Conservation (phyloP, 2,888 invertebrate species). For the Ichneumoninae sp. region DNA sequence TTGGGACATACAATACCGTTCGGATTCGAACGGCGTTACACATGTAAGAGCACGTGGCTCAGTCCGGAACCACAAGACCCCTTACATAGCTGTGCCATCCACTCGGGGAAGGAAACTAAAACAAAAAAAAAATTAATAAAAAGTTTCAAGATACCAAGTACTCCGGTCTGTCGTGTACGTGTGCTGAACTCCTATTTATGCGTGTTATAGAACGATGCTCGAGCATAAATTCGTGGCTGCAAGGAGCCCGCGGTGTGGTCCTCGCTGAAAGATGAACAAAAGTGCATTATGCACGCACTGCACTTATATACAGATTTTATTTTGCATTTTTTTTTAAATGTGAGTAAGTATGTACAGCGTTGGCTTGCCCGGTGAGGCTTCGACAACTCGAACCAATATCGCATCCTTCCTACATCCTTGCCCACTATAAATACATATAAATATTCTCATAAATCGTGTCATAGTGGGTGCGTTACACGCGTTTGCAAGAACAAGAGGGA, state of each 20-base stretch:
- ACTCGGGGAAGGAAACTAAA: neutral
- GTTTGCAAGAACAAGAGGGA: conserved; percentile 53
- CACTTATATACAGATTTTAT: neutral
- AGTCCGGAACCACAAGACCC: conserved; percentile 23
- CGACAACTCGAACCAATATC: conserved; percentile 49
- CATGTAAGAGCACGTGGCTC: conserved; percentile 50
- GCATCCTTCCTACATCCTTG: conserved; percentile 42
- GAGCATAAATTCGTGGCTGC: conserved; percentile 61
- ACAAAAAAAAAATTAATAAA: conserved; percentile 23
- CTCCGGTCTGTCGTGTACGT: neutral
- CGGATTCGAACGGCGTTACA: conserved; percentile 53
- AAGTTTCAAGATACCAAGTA: conserved; percentile 27
- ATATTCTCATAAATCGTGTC: conserved; percentile 79
- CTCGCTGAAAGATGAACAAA: conserved; percentile 44
- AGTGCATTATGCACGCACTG: conserved; percentile 47
- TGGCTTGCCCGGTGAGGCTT: conserved; percentile 65
- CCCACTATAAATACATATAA: conserved; percentile 77
- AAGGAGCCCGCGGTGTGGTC: conserved; percentile 59
- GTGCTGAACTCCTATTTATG: conserved; percentile 54
- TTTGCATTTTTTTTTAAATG: neutral
- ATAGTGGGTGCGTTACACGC: conserved; percentile 74
- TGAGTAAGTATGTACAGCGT: conserved; percentile 23
- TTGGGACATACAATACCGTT: conserved; percentile 15
- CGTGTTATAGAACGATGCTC: conserved; percentile 54
- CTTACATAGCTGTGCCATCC: conserved; percentile 35